A percentile compares a stretch with the other conserved stretches of the same genome.
phyloP scores from a whole-genome alignment of 2,888 invertebrate genomes.

The Lasioglossum lativentre region DNA sequence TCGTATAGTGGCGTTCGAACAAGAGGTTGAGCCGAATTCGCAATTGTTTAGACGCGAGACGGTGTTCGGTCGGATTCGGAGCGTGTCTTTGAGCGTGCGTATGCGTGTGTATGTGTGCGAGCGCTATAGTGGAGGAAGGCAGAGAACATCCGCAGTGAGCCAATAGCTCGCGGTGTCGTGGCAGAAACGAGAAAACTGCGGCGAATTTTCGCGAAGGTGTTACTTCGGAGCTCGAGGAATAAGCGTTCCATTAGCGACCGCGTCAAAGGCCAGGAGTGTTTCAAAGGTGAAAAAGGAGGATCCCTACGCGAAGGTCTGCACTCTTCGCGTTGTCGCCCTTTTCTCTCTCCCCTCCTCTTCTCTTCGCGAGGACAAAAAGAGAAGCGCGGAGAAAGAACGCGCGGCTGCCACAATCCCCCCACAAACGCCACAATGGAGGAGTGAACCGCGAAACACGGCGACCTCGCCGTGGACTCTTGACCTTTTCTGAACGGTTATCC shows the following conservation, averaged over 20 bases:
- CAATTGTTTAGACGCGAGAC: neutral
- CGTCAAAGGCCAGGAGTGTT: constrained; percentile 38
- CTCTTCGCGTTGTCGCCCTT: too few species aligned
- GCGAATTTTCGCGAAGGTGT: neutral
- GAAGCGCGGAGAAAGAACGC: neutral
- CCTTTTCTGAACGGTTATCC: constrained; percentile 80
- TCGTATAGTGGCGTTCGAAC: too few species aligned
- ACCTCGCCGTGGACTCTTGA: constrained; percentile 77
- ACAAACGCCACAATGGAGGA: constrained; percentile 43
- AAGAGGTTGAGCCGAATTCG: neutral
- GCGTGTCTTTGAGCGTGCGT: neutral
- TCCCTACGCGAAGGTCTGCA: neutral
- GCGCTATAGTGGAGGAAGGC: neutral
- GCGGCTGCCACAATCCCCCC: neutral
- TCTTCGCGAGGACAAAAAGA: neutral
- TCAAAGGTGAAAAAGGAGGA: constrained; percentile 35
- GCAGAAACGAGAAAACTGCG: neutral
- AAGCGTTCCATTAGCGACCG: constrained; percentile 59
- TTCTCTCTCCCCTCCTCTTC: neutral
- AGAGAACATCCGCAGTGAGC: constrained; percentile 1
- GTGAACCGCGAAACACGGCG: constrained; percentile 32
- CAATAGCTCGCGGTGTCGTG: constrained; percentile 8
- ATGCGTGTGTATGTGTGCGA: neutral
- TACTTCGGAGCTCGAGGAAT: constrained; percentile 7
- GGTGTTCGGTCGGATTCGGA: neutral